Evolutionary conservation across 1,140 invertebrate genomes (phyloP), one percentile per base, ranked within the genome.

Genomic region (Megalonaias nervosa): DNA sequence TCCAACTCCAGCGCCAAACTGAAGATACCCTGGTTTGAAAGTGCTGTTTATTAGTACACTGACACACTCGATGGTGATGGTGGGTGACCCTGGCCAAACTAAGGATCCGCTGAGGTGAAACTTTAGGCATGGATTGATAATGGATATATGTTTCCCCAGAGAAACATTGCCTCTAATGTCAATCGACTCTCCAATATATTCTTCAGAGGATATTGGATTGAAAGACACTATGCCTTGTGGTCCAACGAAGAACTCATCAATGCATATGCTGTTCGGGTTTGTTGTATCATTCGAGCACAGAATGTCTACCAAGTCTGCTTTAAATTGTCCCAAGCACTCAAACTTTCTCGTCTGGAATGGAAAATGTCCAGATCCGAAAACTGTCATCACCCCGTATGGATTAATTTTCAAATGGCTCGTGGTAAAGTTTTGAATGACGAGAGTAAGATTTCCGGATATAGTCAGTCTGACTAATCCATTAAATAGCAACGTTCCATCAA

Each of bases 31-130:
- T n/a, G 83, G 76, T 16, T 77, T 67, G 31, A 84, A 85, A 13
- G 57, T 58, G 31, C 84, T 82, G 68, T 87, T 83, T 55, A 87
- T 80, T 48, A 72, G 82, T 31, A 87, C 78, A 64, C 67, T 77
- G 23, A 26, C 62, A 77, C 85, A 87, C 74, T 85, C 80, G 19
- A 86, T 23, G 23, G 74, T 80, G 19, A 84, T 80, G n/a, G 75
- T 73, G 21, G 61, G 59, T 48, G 71, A 71, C 14, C 67, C 59
- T 26, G 79, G 64, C 84, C 86, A 84, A 13, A 64, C 71, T 0
- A 85, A 67, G 15, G 58, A 71, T 16, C 77, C 80, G 31, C 74
- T 67, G 38, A 87, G 64, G 14, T 75, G 48, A 59, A 87, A 81
- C 26, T 75, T 64, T 17, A 80, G 66, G 67, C 83, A 85, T 26